Evolutionary conservation across 2,113 vertebrate species (phyloP).

Genomic region (Egretta garzetta): DNA sequence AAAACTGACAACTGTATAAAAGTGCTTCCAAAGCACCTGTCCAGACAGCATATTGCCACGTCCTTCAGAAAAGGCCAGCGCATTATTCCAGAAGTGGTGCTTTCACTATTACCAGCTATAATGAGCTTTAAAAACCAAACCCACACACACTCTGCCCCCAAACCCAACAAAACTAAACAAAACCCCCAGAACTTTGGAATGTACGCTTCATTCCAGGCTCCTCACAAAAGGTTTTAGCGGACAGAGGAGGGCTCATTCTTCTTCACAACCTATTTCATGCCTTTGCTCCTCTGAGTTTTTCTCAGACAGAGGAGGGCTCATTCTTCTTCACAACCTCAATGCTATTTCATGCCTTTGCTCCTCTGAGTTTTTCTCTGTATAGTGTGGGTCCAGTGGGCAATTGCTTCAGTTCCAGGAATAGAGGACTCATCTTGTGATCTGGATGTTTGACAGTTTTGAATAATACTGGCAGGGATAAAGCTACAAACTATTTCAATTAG

Average conservation of each 20-base stretch:
- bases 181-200: fast-evolving
- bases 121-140: neutral
- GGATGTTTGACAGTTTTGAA: neutral
- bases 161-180: neutral
- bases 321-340: neutral
- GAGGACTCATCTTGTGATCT: neutral
- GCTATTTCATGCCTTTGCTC: neutral
- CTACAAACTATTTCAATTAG: neutral
- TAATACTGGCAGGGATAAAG: neutral
- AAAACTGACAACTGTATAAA: neutral
- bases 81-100: neutral
- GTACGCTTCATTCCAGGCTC: neutral
- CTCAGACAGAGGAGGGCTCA: fast-evolving
- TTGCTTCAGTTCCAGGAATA: neutral
- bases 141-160: neutral
- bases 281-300: too few species aligned
- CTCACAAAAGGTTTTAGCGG: neutral
- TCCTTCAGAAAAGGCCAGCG: neutral
- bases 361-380: neutral
- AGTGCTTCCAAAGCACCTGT: neutral
- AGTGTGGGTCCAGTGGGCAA: neutral
- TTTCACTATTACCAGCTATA: neutral
- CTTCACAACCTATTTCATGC: too few species aligned
- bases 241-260: too few species aligned
- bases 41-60: fast-evolving